Evolutionary conservation across 2,113 vertebrate species (phyloP), one percentile per base, ranked within the genome.

Genomic region (Melanerpes aurifrons): DNA sequence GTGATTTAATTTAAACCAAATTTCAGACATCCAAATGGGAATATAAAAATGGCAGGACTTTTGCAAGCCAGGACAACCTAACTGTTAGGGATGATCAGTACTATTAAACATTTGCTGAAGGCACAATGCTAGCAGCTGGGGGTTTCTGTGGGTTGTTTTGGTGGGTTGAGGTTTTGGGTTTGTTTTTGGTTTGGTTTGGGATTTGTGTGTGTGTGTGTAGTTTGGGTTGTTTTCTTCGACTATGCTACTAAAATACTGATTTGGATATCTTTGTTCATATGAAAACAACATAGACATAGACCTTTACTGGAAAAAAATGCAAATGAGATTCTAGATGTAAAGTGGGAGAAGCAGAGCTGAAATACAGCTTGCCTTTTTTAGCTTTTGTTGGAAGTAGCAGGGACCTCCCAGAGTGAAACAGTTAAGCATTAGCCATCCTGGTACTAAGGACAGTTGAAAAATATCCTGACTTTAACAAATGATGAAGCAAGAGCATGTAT

Each of bases 341-440:
- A 61, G 26, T 32, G 53, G 54, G 10, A 92, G 54, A 93, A 25
- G 19, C 26, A 73, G 89, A 90, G 74, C 12, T 93, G 77, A 91
- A 95, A 81, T 83, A 22, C 54, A 83, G 19, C 48, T 91, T 92
- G 61, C 4, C 32, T 91, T 72, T 61, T 43, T 57, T 82, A 91
- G 43, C 59, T 93, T 90, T 82, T 92, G 45, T 71, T 85, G 66
- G 69, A 95, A 83, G 31, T 40, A 80, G n/a, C 53, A 89, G 61
- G 22, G 68, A 94, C 64, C 92, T 92, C 69, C 71, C 31, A 58
- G 28, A 54, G 13, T 67, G 85, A 93, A 89, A 92, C 21, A 56
- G 43, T 95, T 82, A 96, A 94, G 94, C 13, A 92, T 94, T 93
- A 94, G 57, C 92, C 53, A 76, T 58, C 53, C 72, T 63, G 48